Base-by-base conservation (phyloP, 30 jellyfish, hydroid and myxozoan genomes). In the Aurelia aurita region DNA sequence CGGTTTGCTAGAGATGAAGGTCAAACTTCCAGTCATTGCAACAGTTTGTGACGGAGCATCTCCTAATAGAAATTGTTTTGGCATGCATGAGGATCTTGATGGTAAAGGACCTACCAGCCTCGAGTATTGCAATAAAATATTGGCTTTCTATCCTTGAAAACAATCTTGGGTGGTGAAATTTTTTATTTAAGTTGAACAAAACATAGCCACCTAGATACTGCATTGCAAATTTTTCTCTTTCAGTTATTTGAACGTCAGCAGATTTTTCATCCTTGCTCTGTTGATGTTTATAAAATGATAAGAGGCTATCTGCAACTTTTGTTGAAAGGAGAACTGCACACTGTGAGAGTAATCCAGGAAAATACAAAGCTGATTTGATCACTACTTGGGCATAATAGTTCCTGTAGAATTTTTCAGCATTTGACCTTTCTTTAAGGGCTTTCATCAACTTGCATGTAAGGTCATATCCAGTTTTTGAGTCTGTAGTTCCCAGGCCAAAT, bases 151-250 rank as follows among this genome's bases (percentile, higher is more conserved):
- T 10, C 18, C 29, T 55, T 49, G 59, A 26, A 31, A 31, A 10
- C 14, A 55, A 29, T 21, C 23, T 39, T 54, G 87, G 32, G 26
- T 55, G 15, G 28, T 15, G 70, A n/a, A 76, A 26, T 45, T 76
- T 76, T 43, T 76, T 76, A 44, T 76, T 76, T 39, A 76, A 28
- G 43, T 70, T 70, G 70, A 43, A 76, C 74, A 76, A 59, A 20
- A 76, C 87, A 76, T 76, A 76, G 39, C 87, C 77, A 55, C 87
- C 87, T 13, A 76, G 87, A 76, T 76, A 76, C 70, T 76, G 87
- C 63, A 76, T 28, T 55, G 87, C 87, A 7, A 55, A 54, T 59
- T 10, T 60, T 76, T 76, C 87, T 23, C 39, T 76, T 55, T 76
- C 87, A 6, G 76, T 34, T 46, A 69, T 39, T 39, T 39, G 21